These are phyloP conservation scores for Drosophila greeni DNA, from an alignment of 2,888 invertebrate species.

Conservation along the genomic window DNA sequence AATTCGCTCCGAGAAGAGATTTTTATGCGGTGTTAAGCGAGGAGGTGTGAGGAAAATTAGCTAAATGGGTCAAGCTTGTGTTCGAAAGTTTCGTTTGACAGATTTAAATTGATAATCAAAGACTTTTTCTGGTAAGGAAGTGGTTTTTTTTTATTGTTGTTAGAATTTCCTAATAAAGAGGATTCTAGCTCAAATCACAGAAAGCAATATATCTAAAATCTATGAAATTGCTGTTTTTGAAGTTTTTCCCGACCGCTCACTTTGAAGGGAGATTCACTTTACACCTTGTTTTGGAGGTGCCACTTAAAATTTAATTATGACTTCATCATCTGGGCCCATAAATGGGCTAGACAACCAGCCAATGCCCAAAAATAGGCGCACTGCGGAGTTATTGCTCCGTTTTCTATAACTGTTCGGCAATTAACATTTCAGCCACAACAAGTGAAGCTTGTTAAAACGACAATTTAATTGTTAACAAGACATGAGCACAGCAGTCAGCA, in stretches of 20 bases:
- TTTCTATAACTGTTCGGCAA: slow-evolving; percentile 76
- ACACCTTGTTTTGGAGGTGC: slow-evolving; percentile 21
- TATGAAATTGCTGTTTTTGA: background rate
- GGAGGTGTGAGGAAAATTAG: slow-evolving; percentile 53
- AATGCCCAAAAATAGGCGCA: slow-evolving; percentile 68
- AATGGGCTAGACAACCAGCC: slow-evolving; percentile 45
- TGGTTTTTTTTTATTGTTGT: slow-evolving; percentile 12
- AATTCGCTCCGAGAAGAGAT: slow-evolving; percentile 35
- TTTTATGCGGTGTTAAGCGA: slow-evolving; percentile 34
- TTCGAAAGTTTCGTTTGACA: slow-evolving; percentile 28
- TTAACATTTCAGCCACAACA: slow-evolving; percentile 68
- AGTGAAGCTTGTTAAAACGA: slow-evolving; percentile 76
- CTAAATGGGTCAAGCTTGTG: slow-evolving; percentile 53
- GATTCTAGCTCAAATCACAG: slow-evolving; percentile 5
- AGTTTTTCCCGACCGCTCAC: background rate
- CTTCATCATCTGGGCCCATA: slow-evolving; percentile 46
- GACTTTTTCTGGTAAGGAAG: slow-evolving; percentile 8
- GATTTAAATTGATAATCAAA: slow-evolving; percentile 13
- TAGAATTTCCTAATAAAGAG: background rate
- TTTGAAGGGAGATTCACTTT: slow-evolving; percentile 28
- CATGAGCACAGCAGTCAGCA: slow-evolving; percentile 49
- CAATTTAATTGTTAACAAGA: slow-evolving; percentile 76
- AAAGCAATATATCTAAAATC: background rate
- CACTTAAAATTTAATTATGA: slow-evolving; percentile 60
- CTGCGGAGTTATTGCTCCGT: slow-evolving; percentile 54